These are phyloP conservation scores for Brachyptera risi DNA, from an alignment of 2,888 invertebrate species.

Conservation along the genomic window DNA sequence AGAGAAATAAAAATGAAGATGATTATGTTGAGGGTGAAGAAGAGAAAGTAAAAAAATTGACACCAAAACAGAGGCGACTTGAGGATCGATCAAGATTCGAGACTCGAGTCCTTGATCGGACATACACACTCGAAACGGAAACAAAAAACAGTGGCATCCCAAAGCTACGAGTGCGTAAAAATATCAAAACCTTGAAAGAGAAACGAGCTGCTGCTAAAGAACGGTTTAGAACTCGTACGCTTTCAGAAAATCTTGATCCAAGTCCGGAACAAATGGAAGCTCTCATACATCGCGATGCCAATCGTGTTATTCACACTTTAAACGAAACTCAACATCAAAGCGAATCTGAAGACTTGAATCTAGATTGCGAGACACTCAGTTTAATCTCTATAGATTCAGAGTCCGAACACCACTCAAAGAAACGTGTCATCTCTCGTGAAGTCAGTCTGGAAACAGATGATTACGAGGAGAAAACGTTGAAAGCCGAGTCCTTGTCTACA, in stretches of 20 bases:
- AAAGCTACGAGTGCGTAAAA: conserved; percentile 38
- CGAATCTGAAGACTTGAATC: conserved; percentile 44
- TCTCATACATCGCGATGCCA: conserved; percentile 53
- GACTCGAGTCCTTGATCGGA: conserved; percentile 54
- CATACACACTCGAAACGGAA: conserved; percentile 39
- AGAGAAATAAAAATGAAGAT: conserved; percentile 32
- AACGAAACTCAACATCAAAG: conserved; percentile 45
- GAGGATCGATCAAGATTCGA: conserved; percentile 66
- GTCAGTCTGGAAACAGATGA: conserved; percentile 18
- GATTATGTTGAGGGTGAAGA: conserved; percentile 11
- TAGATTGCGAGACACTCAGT: conserved; percentile 62
- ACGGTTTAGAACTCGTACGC: conserved; percentile 68
- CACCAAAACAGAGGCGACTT: conserved; percentile 62
- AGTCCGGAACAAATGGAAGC: conserved; percentile 46
- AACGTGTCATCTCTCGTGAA: background rate
- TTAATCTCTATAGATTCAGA: conserved; percentile 69
- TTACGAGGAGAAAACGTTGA: conserved; percentile 12
- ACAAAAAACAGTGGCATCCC: conserved; percentile 23
- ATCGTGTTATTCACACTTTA: conserved; percentile 52
- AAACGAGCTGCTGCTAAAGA: conserved; percentile 63
- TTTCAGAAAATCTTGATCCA: conserved; percentile 45
- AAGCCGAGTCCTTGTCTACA: conserved; percentile 35
- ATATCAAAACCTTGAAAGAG: conserved; percentile 53
- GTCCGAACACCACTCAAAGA: conserved; percentile 48
- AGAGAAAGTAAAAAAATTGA: conserved; percentile 43